Evolutionary conservation across 2,797 vertebrate species (phyloP).

Genomic region (Chiloscyllium punctatum): DNA sequence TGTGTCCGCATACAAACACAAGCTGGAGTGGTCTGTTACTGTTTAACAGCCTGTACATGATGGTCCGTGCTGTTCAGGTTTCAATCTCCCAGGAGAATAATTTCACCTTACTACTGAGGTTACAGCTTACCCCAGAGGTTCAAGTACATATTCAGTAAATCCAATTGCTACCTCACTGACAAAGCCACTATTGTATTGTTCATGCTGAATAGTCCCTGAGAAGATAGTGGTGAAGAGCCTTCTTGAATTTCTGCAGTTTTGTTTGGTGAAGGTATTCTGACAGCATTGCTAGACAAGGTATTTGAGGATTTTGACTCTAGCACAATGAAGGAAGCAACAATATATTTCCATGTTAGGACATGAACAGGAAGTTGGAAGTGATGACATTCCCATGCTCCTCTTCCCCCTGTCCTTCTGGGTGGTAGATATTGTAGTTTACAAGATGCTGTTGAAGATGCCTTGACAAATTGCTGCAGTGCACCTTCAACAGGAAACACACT

Average conservation of each 20-base stretch:
- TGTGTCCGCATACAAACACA: too few relatives aligned
- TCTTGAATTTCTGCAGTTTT: background rate
- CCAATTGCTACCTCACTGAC: too few relatives aligned
- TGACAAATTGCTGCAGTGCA: background rate
- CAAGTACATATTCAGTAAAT: too few relatives aligned
- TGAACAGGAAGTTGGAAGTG: background rate
- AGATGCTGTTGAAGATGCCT: background rate
- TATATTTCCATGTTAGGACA: background rate
- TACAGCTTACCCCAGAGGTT: too few relatives aligned
- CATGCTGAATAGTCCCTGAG: background rate
- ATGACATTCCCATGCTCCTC: background rate
- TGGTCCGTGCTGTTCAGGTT: too few relatives aligned
- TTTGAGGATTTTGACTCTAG: background rate
- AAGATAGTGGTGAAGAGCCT: background rate
- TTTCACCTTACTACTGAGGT: too few relatives aligned
- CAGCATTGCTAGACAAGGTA: background rate
- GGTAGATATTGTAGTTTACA: background rate
- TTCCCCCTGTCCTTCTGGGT: background rate
- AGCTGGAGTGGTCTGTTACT: too few relatives aligned
- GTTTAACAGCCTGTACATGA: too few relatives aligned
- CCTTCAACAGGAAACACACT: background rate
- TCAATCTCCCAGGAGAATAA: too few relatives aligned
- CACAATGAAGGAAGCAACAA: too few relatives aligned
- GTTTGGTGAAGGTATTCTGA: background rate
- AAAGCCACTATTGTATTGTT: background rate